These are phyloP conservation scores for Muschampia plurimacula DNA, from an alignment of 2,888 invertebrate genomes.

Conservation along the genomic window DNA sequence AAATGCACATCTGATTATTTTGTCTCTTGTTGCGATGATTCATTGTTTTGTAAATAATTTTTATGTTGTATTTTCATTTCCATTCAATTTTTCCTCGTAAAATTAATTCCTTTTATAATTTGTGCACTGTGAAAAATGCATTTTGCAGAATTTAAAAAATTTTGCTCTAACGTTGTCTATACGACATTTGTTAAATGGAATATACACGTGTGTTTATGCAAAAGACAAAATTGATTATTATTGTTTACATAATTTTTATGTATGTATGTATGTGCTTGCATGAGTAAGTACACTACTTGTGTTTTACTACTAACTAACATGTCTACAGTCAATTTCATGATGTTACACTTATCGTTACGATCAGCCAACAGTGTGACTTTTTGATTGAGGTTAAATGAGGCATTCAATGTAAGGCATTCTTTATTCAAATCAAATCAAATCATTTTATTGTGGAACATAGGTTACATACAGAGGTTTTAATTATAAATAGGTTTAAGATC, in stretches of 20 bases:
- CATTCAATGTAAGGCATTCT: neutral
- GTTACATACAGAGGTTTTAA: no score
- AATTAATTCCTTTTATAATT: neutral
- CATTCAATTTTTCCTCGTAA: neutral
- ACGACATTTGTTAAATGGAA: neutral
- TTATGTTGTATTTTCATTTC: conserved; percentile 1
- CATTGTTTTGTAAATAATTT: conserved; percentile 7
- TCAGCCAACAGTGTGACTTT: neutral
- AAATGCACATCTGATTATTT: conserved; percentile 19
- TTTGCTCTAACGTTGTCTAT: no score
- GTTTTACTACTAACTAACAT: conserved; percentile 4
- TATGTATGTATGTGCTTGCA: neutral
- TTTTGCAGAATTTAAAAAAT: no score
- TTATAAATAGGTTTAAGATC: no score
- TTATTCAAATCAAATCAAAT: no score
- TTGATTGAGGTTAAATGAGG: conserved; percentile 1
- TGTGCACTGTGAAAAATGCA: neutral
- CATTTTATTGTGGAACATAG: no score
- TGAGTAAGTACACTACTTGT: neutral
- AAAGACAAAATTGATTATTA: neutral
- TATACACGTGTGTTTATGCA: neutral
- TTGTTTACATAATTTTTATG: neutral
- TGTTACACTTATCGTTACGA: neutral
- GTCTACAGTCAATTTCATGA: conserved; percentile 8
- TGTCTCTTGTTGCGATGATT: conserved; percentile 4